These are phyloP conservation scores for Pristionchus japonicus DNA, from an alignment of 2,888 invertebrate genomes.

Conservation along the genomic window DNA sequence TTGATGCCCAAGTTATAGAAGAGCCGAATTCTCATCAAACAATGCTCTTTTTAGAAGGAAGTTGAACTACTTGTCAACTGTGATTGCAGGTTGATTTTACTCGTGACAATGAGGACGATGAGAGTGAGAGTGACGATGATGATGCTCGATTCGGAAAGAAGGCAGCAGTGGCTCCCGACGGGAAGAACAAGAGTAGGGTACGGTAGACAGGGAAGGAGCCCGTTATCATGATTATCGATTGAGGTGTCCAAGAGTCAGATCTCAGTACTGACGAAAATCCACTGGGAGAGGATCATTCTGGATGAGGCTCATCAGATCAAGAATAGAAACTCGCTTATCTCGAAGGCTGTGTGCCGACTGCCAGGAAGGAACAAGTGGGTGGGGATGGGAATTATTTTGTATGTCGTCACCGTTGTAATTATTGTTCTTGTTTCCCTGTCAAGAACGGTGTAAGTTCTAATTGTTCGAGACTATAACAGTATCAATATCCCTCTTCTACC, in stretches of 20 bases:
- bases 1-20: too few species aligned
- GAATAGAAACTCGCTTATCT: slow-evolving; percentile 80
- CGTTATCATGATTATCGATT: too few species aligned
- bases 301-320: slow-evolving; percentile 93
- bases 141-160: slow-evolving; percentile 43
- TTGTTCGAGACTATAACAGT: too few species aligned
- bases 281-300: slow-evolving; percentile 89
- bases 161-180: slow-evolving; percentile 29
- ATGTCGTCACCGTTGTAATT: too few species aligned
- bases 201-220: not conserved
- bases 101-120: not conserved
- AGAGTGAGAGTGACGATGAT: slow-evolving; percentile 10
- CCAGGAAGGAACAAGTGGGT: slow-evolving; percentile 81
- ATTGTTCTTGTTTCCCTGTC: too few species aligned
- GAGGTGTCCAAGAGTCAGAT: slow-evolving; percentile 52
- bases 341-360: slow-evolving; percentile 82
- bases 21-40: too few species aligned
- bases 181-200: slow-evolving; percentile 36
- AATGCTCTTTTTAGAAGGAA: not conserved
- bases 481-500: not conserved
- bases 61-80: not conserved
- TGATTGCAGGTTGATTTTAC: slow-evolving; percentile 29
- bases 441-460: too few species aligned
- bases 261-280: slow-evolving; percentile 80
- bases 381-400: too few species aligned